A percentile compares a stretch with the other conserved stretches of the same genome.
phyloP scores from a whole-genome alignment of 2,888 invertebrate genomes.

The Pasiphila rectangulata region DNA sequence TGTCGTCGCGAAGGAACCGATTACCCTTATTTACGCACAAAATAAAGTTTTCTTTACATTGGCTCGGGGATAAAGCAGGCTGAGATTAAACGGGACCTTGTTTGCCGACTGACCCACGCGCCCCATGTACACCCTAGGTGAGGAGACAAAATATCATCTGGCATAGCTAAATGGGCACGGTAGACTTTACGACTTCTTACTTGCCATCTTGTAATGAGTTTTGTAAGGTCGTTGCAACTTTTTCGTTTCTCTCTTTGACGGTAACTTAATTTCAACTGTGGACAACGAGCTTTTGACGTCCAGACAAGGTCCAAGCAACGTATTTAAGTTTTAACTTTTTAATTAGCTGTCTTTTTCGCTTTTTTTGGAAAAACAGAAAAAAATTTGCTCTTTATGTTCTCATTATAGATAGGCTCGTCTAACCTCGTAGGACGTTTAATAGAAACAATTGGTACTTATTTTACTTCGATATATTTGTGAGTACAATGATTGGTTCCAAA shows the following conservation, averaged over 20 bases:
- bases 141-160: slow-evolving; percentile 73
- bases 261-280: slow-evolving; percentile 38
- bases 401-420: too few relatives aligned
- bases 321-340: slow-evolving; percentile 8
- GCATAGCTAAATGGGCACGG: slow-evolving; percentile 70
- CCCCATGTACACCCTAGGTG: slow-evolving; percentile 68
- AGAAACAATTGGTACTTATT: too few relatives aligned
- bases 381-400: too few relatives aligned
- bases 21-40: slow-evolving; percentile 73
- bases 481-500: too few relatives aligned
- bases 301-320: not conserved
- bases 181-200: slow-evolving; percentile 75
- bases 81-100: slow-evolving; percentile 72
- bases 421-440: too few relatives aligned
- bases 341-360: slow-evolving; percentile 9
- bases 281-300: slow-evolving; percentile 15
- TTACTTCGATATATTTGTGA: too few relatives aligned
- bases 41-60: slow-evolving; percentile 77
- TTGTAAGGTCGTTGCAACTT: slow-evolving; percentile 55
- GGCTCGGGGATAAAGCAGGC: slow-evolving; percentile 64
- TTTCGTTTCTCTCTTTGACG: slow-evolving; percentile 51
- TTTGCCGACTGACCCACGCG: slow-evolving; percentile 59
- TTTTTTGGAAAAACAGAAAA: too few relatives aligned
- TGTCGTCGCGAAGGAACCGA: slow-evolving; percentile 64
- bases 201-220: slow-evolving; percentile 75